Evolutionary conservation across 2,888 invertebrate genomes (phyloP).

Genomic region (Acleris holmiana): DNA sequence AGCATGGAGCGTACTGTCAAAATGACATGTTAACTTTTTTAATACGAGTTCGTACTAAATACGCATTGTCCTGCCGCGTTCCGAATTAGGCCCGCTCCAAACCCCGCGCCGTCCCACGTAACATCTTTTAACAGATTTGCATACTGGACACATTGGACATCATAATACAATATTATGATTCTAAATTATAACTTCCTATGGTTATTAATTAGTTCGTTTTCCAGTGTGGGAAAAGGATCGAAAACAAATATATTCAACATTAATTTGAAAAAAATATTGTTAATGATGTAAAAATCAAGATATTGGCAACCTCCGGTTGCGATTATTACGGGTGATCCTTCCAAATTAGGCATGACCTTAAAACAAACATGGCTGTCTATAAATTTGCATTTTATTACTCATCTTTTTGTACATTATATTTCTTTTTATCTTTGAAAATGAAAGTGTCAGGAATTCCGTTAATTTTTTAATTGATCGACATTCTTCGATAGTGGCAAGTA

Average conservation of each 20-base stretch:
- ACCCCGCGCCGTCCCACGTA: constrained; percentile 10
- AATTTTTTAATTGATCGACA: constrained; percentile 49
- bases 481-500: constrained; percentile 42
- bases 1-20: constrained; percentile 8
- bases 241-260: neutral
- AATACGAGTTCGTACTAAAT: constrained; percentile 14
- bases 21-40: constrained; percentile 15
- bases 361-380: neutral
- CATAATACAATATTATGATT: constrained; percentile 5
- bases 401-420: neutral
- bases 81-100: constrained; percentile 9
- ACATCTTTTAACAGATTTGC: constrained; percentile 18
- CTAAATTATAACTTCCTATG: constrained; percentile 17
- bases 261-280: neutral
- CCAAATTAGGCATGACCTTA: constrained; percentile 7
- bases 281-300: neutral
- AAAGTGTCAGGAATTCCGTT: constrained; percentile 38
- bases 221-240: constrained; percentile 16
- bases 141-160: constrained; percentile 22
- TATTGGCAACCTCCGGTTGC: neutral
- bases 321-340: constrained; percentile 4
- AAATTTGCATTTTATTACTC: neutral
- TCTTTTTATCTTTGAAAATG: constrained; percentile 24
- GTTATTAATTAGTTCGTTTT: constrained; percentile 13
- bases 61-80: constrained; percentile 10